phyloP scores from a whole-genome alignment of 2,888 invertebrate genomes.

The Brassicogethes aeneus region DNA sequence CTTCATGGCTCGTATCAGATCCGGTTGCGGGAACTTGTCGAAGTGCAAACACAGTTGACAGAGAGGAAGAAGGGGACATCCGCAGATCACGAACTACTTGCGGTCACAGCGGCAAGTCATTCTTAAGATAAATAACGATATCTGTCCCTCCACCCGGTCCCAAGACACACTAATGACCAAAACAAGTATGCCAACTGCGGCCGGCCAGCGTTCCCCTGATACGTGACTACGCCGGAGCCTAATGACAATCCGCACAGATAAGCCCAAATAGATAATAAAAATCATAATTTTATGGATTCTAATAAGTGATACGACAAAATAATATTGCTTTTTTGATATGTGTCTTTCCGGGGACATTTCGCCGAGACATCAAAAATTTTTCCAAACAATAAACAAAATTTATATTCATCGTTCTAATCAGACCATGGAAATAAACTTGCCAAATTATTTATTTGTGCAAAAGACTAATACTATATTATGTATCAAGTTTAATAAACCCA shows the following conservation, averaged over 20 bases:
- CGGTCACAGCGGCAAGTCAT: conserved; percentile 36
- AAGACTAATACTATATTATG: too few relatives aligned
- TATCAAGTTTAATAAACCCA: too few relatives aligned
- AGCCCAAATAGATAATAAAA: too few relatives aligned
- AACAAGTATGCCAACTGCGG: conserved; percentile 36
- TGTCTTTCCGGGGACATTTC: too few relatives aligned
- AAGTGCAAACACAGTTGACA: conserved; percentile 38
- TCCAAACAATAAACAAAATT: too few relatives aligned
- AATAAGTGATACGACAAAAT: too few relatives aligned
- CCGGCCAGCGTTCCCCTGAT: conserved; percentile 30
- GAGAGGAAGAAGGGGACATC: conserved; percentile 24
- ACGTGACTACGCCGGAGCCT: conserved; percentile 27
- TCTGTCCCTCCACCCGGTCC: conserved; percentile 34
- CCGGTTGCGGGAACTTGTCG: conserved; percentile 35
- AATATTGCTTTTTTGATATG: too few relatives aligned
- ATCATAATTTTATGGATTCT: too few relatives aligned
- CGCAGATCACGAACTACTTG: conserved; percentile 34
- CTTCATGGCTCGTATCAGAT: conserved; percentile 38
- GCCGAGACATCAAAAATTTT: too few relatives aligned
- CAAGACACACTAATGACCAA: conserved; percentile 39
- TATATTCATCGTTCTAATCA: too few relatives aligned
- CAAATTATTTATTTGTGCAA: too few relatives aligned
- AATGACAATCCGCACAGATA: conserved; percentile 22
- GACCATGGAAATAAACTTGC: too few relatives aligned
- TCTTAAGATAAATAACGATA: conserved; percentile 43